phyloP scores from a whole-genome alignment of 2,797 vertebrate species.

The Eleutherodactylus coqui region DNA sequence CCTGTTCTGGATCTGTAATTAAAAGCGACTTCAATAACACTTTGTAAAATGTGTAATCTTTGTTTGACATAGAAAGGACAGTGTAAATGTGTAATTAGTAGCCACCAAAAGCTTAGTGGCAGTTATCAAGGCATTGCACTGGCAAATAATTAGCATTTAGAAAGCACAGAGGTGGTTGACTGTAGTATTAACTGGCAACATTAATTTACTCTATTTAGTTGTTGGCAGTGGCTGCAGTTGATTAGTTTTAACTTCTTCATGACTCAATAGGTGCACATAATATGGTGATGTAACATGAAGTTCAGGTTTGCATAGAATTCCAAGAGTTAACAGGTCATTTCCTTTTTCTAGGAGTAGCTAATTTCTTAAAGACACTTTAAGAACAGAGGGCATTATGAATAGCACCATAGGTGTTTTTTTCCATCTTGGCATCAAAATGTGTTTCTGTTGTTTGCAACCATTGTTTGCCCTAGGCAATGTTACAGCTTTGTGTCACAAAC shows the following conservation, averaged over 20 bases:
- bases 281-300: not conserved
- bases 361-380: conserved; percentile 42
- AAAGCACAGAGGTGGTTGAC: conserved; percentile 49
- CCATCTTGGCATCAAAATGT: conserved; percentile 35
- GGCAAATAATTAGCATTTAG: conserved; percentile 61
- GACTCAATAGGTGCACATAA: not conserved
- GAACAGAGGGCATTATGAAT: conserved; percentile 47
- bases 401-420: conserved; percentile 34
- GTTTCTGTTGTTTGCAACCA: conserved; percentile 40
- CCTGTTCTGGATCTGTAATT: conserved; percentile 53
- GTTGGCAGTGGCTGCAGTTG: conserved; percentile 25
- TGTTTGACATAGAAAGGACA: conserved; percentile 52
- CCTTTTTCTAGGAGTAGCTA: conserved; percentile 5
- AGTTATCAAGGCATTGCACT: conserved; percentile 48
- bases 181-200: conserved; percentile 46
- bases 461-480: conserved; percentile 41
- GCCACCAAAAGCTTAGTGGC: conserved; percentile 54
- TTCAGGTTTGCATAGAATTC: not conserved
- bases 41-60: conserved; percentile 55
- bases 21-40: conserved; percentile 59
- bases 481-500: conserved; percentile 48
- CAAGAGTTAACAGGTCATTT: conserved; percentile 38
- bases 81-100: conserved; percentile 57
- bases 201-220: conserved; percentile 54
- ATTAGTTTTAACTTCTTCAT: conserved; percentile 45